A percentile compares a stretch with the other conserved stretches of the same genome.
phyloP scores from a whole-genome alignment of 2,888 invertebrate species.

The Operophtera brumata region DNA sequence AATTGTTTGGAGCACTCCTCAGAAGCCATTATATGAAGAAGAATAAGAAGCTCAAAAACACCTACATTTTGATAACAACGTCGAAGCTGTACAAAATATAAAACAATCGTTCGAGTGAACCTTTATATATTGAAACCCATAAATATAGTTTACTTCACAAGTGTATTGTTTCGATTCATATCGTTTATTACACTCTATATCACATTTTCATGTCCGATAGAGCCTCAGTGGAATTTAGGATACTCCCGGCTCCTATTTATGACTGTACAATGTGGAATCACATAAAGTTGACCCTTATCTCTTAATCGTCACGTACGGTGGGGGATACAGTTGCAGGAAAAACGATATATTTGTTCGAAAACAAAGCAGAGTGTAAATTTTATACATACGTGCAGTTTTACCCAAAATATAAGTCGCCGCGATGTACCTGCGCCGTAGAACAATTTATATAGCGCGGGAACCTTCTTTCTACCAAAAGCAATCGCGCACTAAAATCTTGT shows the following conservation, averaged over 20 bases:
- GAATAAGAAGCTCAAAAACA: too few species aligned
- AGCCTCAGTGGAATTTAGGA: constrained; percentile 19
- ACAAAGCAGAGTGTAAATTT: neutral
- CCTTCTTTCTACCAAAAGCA: too few species aligned
- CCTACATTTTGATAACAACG: neutral
- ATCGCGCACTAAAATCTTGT: too few species aligned
- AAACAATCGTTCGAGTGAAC: neutral
- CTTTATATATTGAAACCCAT: neutral
- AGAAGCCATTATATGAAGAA: too few species aligned
- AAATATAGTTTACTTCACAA: neutral
- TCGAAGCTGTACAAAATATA: neutral
- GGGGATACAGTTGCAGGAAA: constrained; percentile 14
- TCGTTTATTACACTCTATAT: constrained; percentile 13
- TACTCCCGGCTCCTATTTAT: constrained; percentile 28
- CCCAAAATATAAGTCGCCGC: too few species aligned
- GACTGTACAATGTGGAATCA: constrained; percentile 20
- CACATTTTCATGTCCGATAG: constrained; percentile 10
- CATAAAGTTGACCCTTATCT: constrained; percentile 31
- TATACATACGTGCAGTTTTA: too few species aligned
- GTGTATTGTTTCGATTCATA: constrained; percentile 9
- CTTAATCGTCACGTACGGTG: constrained; percentile 30
- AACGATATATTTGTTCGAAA: constrained; percentile 14
- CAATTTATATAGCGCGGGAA: too few species aligned
- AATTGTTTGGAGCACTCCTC: too few species aligned
- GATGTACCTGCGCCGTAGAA: too few species aligned